Evolutionary conservation across 2,113 vertebrate genomes (phyloP), one percentile per base, ranked within the genome.

Genomic region (Nipponia nippon): DNA sequence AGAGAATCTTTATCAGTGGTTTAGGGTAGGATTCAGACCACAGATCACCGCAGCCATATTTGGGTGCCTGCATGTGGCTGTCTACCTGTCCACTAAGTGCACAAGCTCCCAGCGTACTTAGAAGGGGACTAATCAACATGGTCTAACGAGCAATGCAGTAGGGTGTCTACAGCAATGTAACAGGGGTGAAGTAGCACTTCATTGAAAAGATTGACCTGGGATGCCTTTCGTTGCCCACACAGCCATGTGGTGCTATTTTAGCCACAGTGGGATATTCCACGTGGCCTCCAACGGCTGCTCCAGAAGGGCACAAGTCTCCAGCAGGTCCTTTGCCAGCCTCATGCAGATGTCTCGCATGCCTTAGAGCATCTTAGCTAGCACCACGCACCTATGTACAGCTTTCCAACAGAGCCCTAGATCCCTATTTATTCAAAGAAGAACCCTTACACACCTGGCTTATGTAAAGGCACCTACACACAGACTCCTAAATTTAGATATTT

Each of bases 71-170:
- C 44, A 44, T 1, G 1, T 49, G 72, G 34, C 7, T 58, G n/a
- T 70, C 83, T 75, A 21, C 27, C 44, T 29, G 27, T n/a, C 53
- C 6, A 0, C 53, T 29, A 59, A n/a, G 21, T 23, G 14, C 30
- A 67, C 47, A 32, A 73, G 40, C 21, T 91, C 38, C 59, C 36
- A 3, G 11, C 0, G 1, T 25, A 11, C 53, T 58, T 18, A 52
- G 29, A 56, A 11, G 19, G 32, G 23, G 14, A 42, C 30, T 23
- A 40, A 36, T 59, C 66, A 34, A 42, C 16, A 12, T 17, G 55
- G 36, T 63, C 55, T 86, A 42, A 79, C 0, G 5, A 66, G 27
- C 38, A 63, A 36, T 0, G 0, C 8, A 42, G 19, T 6, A 19
- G 23, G 17, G 40, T 80, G n/a, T 44, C 55, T 21, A 13, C 14